These are phyloP conservation scores for Oncorhynchus tshawytscha DNA, from an alignment of 2,113 vertebrate species.

Conservation along the genomic window DNA sequence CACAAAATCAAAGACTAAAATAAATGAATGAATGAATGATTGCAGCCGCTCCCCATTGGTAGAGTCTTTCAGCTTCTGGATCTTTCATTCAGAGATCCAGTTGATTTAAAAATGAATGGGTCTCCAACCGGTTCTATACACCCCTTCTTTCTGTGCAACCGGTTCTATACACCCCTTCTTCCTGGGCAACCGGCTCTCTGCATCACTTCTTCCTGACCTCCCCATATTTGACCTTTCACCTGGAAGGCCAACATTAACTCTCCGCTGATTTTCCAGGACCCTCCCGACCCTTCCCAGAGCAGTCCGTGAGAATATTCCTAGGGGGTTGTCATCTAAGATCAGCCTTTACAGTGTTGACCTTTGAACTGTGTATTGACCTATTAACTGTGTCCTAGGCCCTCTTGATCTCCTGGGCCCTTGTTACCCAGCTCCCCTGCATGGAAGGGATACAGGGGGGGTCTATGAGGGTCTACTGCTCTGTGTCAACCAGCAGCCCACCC, in stretches of 20 bases:
- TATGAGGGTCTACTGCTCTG: slow-evolving; percentile 23
- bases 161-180: no score
- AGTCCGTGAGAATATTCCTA: slow-evolving; percentile 63
- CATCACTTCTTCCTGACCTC: slow-evolving; percentile 54
- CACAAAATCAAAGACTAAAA: neutral
- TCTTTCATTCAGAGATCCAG: slow-evolving; percentile 17
- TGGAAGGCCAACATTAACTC: slow-evolving; percentile 67
- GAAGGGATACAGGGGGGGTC: neutral
- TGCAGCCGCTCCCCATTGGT: neutral
- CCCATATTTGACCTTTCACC: slow-evolving; percentile 61
- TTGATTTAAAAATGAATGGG: slow-evolving; percentile 14
- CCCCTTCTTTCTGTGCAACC: neutral
- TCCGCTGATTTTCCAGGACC: slow-evolving; percentile 45
- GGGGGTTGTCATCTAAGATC: slow-evolving; percentile 50
- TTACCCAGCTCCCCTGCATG: slow-evolving; percentile 5
- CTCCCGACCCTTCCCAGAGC: slow-evolving; percentile 30
- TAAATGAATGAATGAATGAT: neutral
- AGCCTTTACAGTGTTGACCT: slow-evolving; percentile 57
- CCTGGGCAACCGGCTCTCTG: slow-evolving; percentile 35
- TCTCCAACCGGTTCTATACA: neutral
- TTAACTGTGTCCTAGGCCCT: slow-evolving; percentile 32
- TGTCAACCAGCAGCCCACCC: slow-evolving; percentile 44
- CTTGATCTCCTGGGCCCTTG: slow-evolving; percentile 4
- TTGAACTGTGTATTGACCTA: slow-evolving; percentile 53
- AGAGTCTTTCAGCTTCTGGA: neutral